Base-by-base conservation (phyloP, 92 coral and sea anemone species). In the Epizoanthus ramosus region DNA sequence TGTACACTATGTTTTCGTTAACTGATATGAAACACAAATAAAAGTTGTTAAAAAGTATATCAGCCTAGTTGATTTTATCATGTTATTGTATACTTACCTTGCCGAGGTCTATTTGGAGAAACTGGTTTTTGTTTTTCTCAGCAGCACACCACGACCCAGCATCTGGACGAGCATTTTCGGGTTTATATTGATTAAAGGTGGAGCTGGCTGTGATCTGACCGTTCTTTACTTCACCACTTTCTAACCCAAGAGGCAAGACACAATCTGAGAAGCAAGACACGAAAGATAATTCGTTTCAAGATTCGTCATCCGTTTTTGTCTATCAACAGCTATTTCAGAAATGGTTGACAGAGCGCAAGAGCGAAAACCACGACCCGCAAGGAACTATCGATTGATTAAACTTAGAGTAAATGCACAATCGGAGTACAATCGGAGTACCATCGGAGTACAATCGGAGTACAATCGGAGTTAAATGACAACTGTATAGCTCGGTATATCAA, bases 81-180 rank as follows among this genome's bases (percentile, higher is more conserved):
- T 21, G 17, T n/a, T 14, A 3, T 3, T 2, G 19, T 57, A n/a
- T 57, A 14, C 3, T 33, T 15, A 25, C 72, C 72, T 33, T 14
- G 18, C 72, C 72, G 10, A 67, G 72, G 72, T 67, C 72, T 67
- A 67, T 67, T 6, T 67, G 50, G 35, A 67, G 72, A 9, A 67
- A 67, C 41, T 67, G 72, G 4, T 67, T 19, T 41, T 67, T 67
- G 13, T 7, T 67, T 15, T 67, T 67, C 19, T 33, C 8, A 2
- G 17, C 19, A 67, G 72, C 72, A 14, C 72, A 67, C 72, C 72
- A 67, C 28, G 72, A 67, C 22, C 50, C 72, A 3, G 47, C 45
- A 41, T 67, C 39, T 12, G 18, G 72, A 33, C 72, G 72, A 2
- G 47, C 72, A 23, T 15, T 8, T 16, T 31, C 19, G 17, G 72